Conservation (phyloP, 2,888 invertebrate species). For the Augiades crinisus region DNA sequence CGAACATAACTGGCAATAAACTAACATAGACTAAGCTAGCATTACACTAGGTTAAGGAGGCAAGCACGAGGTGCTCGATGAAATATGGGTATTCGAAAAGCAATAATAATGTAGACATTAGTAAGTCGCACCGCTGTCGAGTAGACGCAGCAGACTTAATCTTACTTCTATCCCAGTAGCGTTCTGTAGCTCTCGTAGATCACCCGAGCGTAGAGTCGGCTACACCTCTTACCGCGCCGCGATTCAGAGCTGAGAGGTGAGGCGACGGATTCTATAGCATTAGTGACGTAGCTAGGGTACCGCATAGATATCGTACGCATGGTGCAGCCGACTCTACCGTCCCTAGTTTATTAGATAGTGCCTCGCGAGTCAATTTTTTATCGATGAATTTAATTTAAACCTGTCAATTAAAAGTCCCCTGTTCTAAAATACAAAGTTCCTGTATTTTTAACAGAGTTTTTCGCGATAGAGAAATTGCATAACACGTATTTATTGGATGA, state of each 20-base stretch:
- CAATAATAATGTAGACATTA: conserved; percentile 78
- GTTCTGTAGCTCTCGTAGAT: conserved; percentile 48
- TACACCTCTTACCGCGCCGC: conserved; percentile 10
- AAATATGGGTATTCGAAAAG: conserved; percentile 81
- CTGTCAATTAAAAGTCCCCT: conserved; percentile 68
- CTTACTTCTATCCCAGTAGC: conserved; percentile 46
- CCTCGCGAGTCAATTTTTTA: conserved; percentile 70
- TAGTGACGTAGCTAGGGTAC: conserved; percentile 12
- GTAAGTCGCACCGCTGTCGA: conserved; percentile 70
- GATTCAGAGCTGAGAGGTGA: conserved; percentile 1
- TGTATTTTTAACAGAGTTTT: conserved; percentile 35
- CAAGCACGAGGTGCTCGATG: conserved; percentile 75
- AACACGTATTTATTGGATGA: not conserved
- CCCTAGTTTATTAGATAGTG: conserved; percentile 58
- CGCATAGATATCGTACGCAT: conserved; percentile 23
- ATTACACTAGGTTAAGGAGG: conserved; percentile 52
- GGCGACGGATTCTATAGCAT: not conserved
- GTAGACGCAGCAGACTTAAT: conserved; percentile 60
- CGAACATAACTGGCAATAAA: conserved; percentile 75
- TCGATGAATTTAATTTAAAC: conserved; percentile 62
- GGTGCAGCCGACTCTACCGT: conserved; percentile 37
- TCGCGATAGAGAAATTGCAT: conserved; percentile 12
- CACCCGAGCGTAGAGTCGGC: conserved; percentile 31
- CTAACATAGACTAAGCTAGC: conserved; percentile 65
- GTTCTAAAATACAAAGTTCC: conserved; percentile 43